Base-by-base conservation (phyloP, 2,113 vertebrate species). In the Planiliza haematocheilus region DNA sequence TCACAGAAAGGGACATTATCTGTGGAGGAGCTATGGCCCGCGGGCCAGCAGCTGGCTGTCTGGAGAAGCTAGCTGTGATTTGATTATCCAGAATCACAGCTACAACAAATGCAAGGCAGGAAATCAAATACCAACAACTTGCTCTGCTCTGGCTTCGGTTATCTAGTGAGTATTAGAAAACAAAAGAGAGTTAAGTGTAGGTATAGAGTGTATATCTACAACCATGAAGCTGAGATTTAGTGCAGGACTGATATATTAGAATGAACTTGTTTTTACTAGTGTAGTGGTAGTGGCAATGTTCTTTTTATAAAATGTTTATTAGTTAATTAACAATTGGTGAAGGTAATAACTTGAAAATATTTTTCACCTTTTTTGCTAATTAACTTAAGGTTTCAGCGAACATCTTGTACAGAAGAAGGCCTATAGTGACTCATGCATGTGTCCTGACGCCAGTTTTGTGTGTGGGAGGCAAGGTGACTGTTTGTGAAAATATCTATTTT, bases 1-100 rank as follows among this genome's bases (percentile, higher is more conserved):
- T 86, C 46, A 58, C 43, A 78, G 69, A 58, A 89, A 91, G 84
- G 69, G 79, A 75, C 82, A 84, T 88, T 83, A 81, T 86, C 77
- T 66, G 85, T 65, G 37, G 60, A 45, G 50, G 43, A 24, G 61
- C 46, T 39, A 43, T 61, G 79, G 81, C 83, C 79, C 2, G 51
- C 17, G 2, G 79, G 60, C 52, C 14, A 30, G 69, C 62, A 64
- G 49, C 78, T 48, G 45, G 11, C 73, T 69, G 83, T 79, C 83
- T 85, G 83, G 55, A 59, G 65, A 68, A 45, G 55, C 56, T 50
- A 20, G 62, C 71, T 42, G 60, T 80, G 67, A 89, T 85, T 77
- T 60, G 64, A 82, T 84, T 78, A 79, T 21, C 12, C 36, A n/a
- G 45, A 41, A 75, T 77, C 72, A 38, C 75, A 70, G 64, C 55